Percentiles rank a stretch among this genome's conserved stretches.
phyloP scores from a whole-genome alignment of 2,888 invertebrate genomes.

The Hylaea fasciaria region DNA sequence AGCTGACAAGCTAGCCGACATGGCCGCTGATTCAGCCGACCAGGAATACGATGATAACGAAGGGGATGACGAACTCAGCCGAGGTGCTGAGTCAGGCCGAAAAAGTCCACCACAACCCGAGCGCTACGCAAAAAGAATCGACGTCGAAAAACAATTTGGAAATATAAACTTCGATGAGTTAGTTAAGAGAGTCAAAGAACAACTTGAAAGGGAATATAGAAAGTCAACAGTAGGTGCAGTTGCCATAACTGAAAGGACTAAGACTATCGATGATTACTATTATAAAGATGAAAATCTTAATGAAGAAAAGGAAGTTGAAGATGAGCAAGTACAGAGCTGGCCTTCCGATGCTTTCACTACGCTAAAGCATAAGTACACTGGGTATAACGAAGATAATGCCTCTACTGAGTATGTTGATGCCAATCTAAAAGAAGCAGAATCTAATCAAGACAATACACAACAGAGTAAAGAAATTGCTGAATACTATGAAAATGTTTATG shows the following conservation, averaged over 20 bases:
- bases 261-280: conserved; percentile 18
- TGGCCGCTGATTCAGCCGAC: conserved; percentile 36
- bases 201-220: conserved; percentile 44
- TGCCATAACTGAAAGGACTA: background rate
- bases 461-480: background rate
- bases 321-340: background rate
- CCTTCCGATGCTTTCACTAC: background rate
- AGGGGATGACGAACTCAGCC: conserved; percentile 4
- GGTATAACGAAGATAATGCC: background rate
- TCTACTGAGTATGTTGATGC: background rate
- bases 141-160: conserved; percentile 25
- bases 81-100: background rate
- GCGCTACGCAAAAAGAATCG: conserved; percentile 19
- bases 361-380: background rate
- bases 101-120: background rate
- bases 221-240: background rate
- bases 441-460: background rate
- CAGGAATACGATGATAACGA: background rate
- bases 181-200: conserved; percentile 52
- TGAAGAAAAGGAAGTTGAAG: background rate
- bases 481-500: background rate
- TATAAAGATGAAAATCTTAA: conserved; percentile 22
- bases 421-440: background rate
- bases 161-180: conserved; percentile 51
- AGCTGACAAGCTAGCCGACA: conserved; percentile 49